Evolutionary conservation across 2,113 vertebrate genomes (phyloP), one percentile per base, ranked within the genome.

Genomic region (Equus quagga): DNA sequence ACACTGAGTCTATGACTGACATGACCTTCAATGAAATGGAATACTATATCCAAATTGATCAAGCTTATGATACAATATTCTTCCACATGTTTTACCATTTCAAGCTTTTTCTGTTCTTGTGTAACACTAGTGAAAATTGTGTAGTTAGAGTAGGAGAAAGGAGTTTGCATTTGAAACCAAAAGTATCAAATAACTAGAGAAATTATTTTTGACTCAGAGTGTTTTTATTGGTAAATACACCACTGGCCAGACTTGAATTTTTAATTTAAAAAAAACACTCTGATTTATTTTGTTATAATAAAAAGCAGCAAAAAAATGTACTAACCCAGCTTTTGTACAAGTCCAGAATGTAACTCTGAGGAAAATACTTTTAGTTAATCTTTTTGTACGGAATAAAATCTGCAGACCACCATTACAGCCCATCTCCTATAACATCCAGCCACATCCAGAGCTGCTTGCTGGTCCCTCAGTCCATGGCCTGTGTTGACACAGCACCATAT

Each of bases 221-320:
- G 54, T 83, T 89, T 81, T 87, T 90, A 76, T 65, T 92, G 64
- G 41, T 76, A 75, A 49, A 44, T 84, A 78, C 2, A 60, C 4
- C 49, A 60, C 24, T 70, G 26, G n/a, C 2, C 8, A 56, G 4
- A 56, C 24, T 33, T 24, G 56, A 94, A 33, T 79, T 79, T 14
- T 86, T 79, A 89, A 80, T 41, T 41, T 41, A 64, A 56, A 21
- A 51, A 33, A 44, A 31, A 24, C 17, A 78, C 10, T 5, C 5
- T 41, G 26, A 24, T 75, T 83, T 82, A 78, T 70, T 94, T 96
- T 91, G 70, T 89, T 92, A 69, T 54, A 91, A n/a, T 24, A 79
- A 82, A 91, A 91, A 73, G 56, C 36, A 84, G 78, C 33, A 81
- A 84, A 89, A 78, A 62, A 70, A 14, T 26, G 13, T 83, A 31